Base-by-base conservation (phyloP, 2,797 vertebrate species). In the Hipposideros larvatus region DNA sequence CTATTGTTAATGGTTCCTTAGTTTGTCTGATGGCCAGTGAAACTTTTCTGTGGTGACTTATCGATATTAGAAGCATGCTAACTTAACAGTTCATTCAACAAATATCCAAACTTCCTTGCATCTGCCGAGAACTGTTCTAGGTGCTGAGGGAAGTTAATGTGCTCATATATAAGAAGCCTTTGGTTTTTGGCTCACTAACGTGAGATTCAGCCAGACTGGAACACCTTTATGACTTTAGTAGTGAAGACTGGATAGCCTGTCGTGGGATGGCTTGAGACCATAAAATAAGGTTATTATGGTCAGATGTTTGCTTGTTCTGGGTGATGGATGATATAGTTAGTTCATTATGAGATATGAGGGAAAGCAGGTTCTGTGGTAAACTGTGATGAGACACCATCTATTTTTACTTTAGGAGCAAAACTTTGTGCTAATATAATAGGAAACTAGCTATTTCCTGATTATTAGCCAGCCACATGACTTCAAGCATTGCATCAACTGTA, bases 351-450 rank as follows among this genome's bases (percentile, higher is more conserved):
- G 22, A 43, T 73, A 22, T 31, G 75, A 80, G 31, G 55, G 91
- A 66, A 96, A 92, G 71, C 85, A 83, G 83, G 65, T 75, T 94
- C 43, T 94, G 74, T 28, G 87, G 63, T 80, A 74, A 87, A 88
- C 2, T 57, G n/a, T 59, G 55, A 65, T 71, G 55, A 92, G 87
- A 92, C 31, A 90, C 0, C 11, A 22, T 66, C 22, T 86, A 16
- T 34, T 96, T 92, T 80, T 84, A 55, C 57, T 78, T 66, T 41
- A 91, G 71, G 66, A 66, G 59, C 94, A 82, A 51, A 92, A 90
- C 71, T 95, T 95, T 63, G 34, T 94, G 8, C 43, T 92, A 87
- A 70, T 87, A 51, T 34, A 96, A 77, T 91, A 78, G 46, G 31
- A 94, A 86, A 89, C 41, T 61, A 37, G 74, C 43, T 82, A 13